These are phyloP conservation scores for Lasioglossum vierecki DNA, from an alignment of 2,888 invertebrate genomes.

Conservation along the genomic window DNA sequence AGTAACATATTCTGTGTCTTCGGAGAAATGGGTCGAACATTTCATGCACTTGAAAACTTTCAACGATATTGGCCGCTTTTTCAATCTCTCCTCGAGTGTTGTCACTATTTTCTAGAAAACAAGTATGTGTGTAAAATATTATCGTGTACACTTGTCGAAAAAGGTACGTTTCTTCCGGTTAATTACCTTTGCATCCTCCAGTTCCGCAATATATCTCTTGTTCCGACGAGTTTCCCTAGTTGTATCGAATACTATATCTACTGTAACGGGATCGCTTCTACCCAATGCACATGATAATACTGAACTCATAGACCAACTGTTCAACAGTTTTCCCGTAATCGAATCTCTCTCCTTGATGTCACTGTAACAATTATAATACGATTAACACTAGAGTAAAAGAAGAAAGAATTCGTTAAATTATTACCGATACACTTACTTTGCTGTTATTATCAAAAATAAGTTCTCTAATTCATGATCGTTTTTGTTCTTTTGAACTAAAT, in stretches of 20 bases:
- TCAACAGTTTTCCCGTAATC: constrained; percentile 80
- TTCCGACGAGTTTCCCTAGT: constrained; percentile 86
- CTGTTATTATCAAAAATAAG: constrained; percentile 84
- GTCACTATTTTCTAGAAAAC: constrained; percentile 84
- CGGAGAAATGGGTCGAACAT: constrained; percentile 87
- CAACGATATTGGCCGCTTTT: constrained; percentile 83
- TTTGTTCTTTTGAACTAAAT: constrained; percentile 83
- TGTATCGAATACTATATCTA: constrained; percentile 88
- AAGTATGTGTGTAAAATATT: neutral
- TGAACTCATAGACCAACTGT: constrained; percentile 81
- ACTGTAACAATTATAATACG: constrained; percentile 70
- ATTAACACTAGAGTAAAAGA: neutral
- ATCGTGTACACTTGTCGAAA: neutral
- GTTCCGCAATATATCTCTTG: constrained; percentile 86
- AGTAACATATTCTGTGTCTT: constrained; percentile 82
- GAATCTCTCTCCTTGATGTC: constrained; percentile 85
- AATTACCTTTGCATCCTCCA: constrained; percentile 85
- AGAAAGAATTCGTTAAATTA: neutral
- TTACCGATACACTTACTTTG: constrained; percentile 73
- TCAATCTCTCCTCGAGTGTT: constrained; percentile 84
- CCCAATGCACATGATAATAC: constrained; percentile 81
- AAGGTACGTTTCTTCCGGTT: neutral
- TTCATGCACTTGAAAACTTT: constrained; percentile 86
- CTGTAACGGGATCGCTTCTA: constrained; percentile 83
- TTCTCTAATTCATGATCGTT: constrained; percentile 80